A percentile compares a stretch with the other conserved stretches of the same genome.
phyloP scores from a whole-genome alignment of 2,113 vertebrate species.

The Myiozetetes cayanensis region DNA sequence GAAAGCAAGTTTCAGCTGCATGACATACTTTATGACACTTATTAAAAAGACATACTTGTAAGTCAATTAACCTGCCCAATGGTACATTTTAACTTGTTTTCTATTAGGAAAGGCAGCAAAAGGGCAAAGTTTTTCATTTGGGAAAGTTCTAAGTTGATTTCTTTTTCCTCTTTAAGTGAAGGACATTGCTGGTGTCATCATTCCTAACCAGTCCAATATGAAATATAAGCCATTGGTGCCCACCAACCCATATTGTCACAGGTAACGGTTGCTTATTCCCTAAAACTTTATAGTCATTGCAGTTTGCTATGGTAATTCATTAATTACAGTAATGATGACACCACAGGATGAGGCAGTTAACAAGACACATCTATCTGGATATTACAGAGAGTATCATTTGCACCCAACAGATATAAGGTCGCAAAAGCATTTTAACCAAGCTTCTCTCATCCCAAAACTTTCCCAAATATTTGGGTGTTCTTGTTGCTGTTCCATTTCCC shows the following conservation, averaged over 20 bases:
- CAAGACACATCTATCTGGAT: slow-evolving; percentile 51
- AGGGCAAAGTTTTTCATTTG: slow-evolving; percentile 69
- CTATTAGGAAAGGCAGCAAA: slow-evolving; percentile 67
- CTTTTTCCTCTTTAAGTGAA: slow-evolving; percentile 41
- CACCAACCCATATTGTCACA: background rate
- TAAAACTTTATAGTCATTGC: slow-evolving; percentile 56
- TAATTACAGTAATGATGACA: slow-evolving; percentile 67
- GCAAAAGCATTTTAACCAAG: background rate
- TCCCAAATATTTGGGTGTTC: background rate
- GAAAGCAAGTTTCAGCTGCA: slow-evolving; percentile 70
- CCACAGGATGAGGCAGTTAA: slow-evolving; percentile 50
- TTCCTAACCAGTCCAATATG: slow-evolving; percentile 28
- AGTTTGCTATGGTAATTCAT: slow-evolving; percentile 65
- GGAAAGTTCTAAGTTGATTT: slow-evolving; percentile 51
- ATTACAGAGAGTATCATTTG: background rate
- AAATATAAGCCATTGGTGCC: slow-evolving; percentile 34
- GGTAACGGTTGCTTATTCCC: background rate
- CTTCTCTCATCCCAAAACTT: background rate
- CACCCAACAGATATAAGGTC: slow-evolving; percentile 18
- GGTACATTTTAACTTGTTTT: slow-evolving; percentile 78
- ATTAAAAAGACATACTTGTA: slow-evolving; percentile 77
- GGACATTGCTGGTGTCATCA: background rate
- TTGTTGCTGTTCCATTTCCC: background rate
- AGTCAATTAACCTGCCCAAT: slow-evolving; percentile 75
- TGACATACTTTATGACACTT: slow-evolving; percentile 78